Evolutionary conservation across 2,888 invertebrate species (phyloP).

Genomic region (Philereme vetulata): DNA sequence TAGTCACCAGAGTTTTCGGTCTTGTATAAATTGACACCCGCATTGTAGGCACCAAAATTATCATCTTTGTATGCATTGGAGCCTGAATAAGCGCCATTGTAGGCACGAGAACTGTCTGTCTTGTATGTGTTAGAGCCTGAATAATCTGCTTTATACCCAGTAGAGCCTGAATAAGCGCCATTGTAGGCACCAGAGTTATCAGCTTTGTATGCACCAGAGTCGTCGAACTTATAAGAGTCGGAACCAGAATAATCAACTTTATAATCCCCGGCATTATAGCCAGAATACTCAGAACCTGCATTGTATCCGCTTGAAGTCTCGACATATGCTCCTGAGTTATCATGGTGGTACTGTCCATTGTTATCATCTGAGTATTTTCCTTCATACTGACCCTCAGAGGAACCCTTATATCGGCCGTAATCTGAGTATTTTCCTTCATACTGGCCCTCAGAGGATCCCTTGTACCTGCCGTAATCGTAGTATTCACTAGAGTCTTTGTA

Average conservation of each 20-base stretch:
- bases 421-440: conserved; percentile 59
- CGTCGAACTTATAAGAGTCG: conserved; percentile 20
- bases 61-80: conserved; percentile 30
- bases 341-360: conserved; percentile 56
- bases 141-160: conserved; percentile 5
- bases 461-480: conserved; percentile 51
- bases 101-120: conserved; percentile 20
- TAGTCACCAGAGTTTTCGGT: conserved; percentile 40
- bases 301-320: conserved; percentile 42
- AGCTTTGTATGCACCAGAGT: conserved; percentile 11
- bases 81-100: conserved; percentile 14
- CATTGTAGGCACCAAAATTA: conserved; percentile 29
- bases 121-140: conserved; percentile 15
- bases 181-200: conserved; percentile 31
- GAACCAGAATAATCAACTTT: conserved; percentile 27
- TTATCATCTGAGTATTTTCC: conserved; percentile 42
- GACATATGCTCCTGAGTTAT: conserved; percentile 58
- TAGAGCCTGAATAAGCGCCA: conserved; percentile 3
- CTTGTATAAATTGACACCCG: conserved; percentile 27
- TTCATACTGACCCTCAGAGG: conserved; percentile 40
- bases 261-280: conserved; percentile 27
- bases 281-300: conserved; percentile 34
- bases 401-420: conserved; percentile 49
- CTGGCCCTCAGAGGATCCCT: conserved; percentile 57
- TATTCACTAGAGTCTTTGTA: conserved; percentile 62